Evolutionary conservation across 1,140 invertebrate genomes (phyloP).

Genomic region (Brachionus manjavacas): DNA sequence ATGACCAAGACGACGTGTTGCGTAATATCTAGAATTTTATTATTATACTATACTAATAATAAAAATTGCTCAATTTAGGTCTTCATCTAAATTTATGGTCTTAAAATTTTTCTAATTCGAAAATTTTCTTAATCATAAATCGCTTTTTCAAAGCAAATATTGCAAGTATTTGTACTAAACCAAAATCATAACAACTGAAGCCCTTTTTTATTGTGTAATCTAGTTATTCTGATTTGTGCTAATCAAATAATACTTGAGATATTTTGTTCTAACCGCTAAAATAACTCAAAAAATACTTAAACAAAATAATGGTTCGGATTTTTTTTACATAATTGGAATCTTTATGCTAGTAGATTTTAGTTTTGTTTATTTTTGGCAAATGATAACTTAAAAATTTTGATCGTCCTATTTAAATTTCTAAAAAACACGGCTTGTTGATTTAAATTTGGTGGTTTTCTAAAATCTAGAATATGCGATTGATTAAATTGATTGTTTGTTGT

Average conservation of each 20-base stretch:
- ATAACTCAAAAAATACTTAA: not conserved
- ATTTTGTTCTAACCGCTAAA: not conserved
- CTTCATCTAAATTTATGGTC: not conserved
- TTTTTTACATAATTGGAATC: not conserved
- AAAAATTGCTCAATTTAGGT: not conserved
- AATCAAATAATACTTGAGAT: not conserved
- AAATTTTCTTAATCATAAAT: not conserved
- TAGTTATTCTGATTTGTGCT: not conserved
- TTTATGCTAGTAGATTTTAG: not conserved
- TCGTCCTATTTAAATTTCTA: not conserved
- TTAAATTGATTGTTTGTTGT: no score
- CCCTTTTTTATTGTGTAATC: not conserved
- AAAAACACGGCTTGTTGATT: no score
- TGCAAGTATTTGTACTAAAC: not conserved
- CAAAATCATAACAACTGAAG: not conserved
- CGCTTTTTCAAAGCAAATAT: not conserved
- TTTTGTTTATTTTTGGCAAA: not conserved
- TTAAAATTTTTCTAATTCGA: not conserved
- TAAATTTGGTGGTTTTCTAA: no score
- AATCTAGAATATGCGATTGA: no score
- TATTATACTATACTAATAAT: not conserved
- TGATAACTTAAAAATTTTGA: not conserved
- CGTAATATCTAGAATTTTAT: not conserved
- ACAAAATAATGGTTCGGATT: not conserved
- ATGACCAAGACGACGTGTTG: not conserved